Evolutionary conservation across 2,888 invertebrate species (phyloP).

Genomic region (Cerastis leucographa): DNA sequence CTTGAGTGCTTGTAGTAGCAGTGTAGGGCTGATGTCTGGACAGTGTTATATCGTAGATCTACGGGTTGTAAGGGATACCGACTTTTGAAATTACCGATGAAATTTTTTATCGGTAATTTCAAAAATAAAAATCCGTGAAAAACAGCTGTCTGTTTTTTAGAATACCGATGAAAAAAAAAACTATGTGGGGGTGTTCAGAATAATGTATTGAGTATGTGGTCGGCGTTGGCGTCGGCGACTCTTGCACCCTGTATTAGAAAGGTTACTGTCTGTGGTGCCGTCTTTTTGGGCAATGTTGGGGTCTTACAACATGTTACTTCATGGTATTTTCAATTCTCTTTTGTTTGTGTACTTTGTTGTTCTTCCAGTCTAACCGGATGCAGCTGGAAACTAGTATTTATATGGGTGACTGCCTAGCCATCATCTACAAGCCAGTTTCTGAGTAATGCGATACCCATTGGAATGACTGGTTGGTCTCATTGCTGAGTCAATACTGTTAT

Average conservation of each 20-base stretch:
- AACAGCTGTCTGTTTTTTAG: no score
- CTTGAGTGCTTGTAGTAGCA: conserved; percentile 18
- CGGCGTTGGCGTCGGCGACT: no score
- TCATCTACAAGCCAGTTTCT: background rate
- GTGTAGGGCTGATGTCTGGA: background rate
- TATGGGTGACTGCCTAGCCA: background rate
- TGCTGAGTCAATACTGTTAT: background rate
- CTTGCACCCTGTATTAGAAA: no score
- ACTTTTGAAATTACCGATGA: no score
- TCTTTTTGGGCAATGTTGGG: background rate
- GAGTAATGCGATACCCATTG: background rate
- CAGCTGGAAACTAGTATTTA: background rate
- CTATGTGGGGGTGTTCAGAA: no score
- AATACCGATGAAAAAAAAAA: no score
- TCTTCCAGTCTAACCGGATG: background rate
- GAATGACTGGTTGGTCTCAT: background rate
- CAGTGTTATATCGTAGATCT: conserved; percentile 1
- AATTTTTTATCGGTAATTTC: no score
- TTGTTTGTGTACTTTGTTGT: background rate
- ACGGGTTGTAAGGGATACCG: no score
- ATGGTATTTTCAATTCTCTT: background rate
- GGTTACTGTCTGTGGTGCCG: background rate
- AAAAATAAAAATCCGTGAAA: no score
- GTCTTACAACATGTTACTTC: background rate
- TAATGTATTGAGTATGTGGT: no score